These are phyloP conservation scores for Planococcus citri DNA, from an alignment of 1,140 invertebrate species.

Conservation along the genomic window DNA sequence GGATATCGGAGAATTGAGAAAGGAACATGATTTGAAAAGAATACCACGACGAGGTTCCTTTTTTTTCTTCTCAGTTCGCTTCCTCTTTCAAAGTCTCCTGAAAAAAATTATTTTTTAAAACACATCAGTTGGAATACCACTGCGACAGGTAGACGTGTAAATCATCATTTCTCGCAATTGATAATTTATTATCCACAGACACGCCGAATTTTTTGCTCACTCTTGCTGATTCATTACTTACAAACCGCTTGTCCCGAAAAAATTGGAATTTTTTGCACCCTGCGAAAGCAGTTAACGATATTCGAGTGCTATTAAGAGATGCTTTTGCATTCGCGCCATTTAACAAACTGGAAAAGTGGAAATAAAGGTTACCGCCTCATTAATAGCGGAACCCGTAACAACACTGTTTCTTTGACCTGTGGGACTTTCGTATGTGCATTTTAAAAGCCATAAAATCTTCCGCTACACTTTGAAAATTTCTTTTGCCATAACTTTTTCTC, in stretches of 20 bases:
- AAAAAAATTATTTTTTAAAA: no score
- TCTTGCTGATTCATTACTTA: background rate
- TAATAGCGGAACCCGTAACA: constrained; percentile 9
- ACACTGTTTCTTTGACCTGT: constrained; percentile 15
- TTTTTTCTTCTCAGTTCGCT: no score
- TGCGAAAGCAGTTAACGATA: constrained; percentile 7
- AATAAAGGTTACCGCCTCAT: constrained; percentile 20
- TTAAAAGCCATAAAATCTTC: constrained; percentile 19
- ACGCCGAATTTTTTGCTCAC: background rate
- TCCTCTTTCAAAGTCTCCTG: no score
- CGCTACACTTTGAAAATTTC: constrained; percentile 14
- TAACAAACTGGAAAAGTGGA: constrained; percentile 17
- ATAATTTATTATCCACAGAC: background rate
- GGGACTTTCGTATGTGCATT: constrained; percentile 10
- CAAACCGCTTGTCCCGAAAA: background rate
- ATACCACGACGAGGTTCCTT: no score
- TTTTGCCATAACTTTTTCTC: constrained; percentile 9
- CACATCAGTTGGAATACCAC: no score
- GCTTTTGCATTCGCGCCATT: constrained; percentile 18
- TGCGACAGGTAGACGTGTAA: no score
- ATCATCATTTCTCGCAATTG: background rate
- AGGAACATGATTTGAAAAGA: no score
- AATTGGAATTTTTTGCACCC: background rate
- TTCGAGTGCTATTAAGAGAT: constrained; percentile 10
- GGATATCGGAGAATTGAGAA: no score